Base-by-base conservation (phyloP, 2,797 vertebrate species). In the Pipistrellus pipistrellus region DNA sequence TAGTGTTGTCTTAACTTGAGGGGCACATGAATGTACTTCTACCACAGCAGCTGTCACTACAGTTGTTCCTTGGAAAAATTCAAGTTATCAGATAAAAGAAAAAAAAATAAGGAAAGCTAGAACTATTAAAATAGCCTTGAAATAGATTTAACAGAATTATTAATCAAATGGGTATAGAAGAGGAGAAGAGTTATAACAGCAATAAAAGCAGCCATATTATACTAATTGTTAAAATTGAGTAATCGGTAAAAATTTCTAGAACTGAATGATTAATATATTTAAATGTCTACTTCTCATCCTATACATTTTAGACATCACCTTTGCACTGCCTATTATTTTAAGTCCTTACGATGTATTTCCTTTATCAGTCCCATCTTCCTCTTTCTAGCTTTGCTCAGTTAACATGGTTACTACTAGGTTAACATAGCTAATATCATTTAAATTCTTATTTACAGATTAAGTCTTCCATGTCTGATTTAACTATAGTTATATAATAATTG, bases 11-110 rank as follows among this genome's bases (percentile, higher is more conserved):
- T 99, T 99, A 95, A 99, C 97, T 97, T 98, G 99, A 59, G 96
- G 88, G 92, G 93, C 78, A 85, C 87, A 97, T 95, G 99, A 98
- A 93, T 98, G 99, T 14, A 98, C 96, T 98, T 99, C 99, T 77
- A 99, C 99, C 59, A 99, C 98, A 90, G 99, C 99, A 94, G 99
- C 98, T 0, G 98, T 99, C 94, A 99, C 99, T 76, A 99, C 98
- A 27, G 98, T 99, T 97, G 98, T 98, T 96, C 98, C 99, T 99
- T 97, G 81, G 72, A 95, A 77, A 97, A 97, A 97, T 81, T 8
- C 88, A 87, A 94, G 35, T 84, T 14, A 92, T 92, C 85, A 76
- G 78, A 96, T 68, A 85, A 90, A 76, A 91, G 84, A 75, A 95
- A 95, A 95, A n/a, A 88, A 38, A 59, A 71, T 32, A 18, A 78